Conservation (phyloP, 2,113 vertebrate genomes). For the Thalassarche chlororhynchos region DNA sequence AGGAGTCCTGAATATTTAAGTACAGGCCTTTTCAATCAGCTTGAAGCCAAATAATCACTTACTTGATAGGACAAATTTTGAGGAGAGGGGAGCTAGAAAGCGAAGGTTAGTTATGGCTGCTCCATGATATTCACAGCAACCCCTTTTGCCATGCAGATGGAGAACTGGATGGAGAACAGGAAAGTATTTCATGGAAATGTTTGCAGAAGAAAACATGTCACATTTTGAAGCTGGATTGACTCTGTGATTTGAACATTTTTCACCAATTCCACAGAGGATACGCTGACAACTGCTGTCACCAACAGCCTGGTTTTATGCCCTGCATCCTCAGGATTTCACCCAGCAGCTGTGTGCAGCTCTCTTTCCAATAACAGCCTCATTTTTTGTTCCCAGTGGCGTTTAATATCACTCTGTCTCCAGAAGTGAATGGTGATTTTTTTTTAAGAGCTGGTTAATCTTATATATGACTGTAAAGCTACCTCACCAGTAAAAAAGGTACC, state of each 20-base stretch:
- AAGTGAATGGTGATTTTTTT: background rate
- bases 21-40: background rate
- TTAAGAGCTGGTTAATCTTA: background rate
- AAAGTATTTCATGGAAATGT: background rate
- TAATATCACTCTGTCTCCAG: background rate
- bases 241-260: background rate
- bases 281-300: background rate
- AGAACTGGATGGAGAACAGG: background rate
- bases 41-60: conserved; percentile 15
- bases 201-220: background rate
- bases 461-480: background rate
- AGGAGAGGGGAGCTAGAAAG: background rate
- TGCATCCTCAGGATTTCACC: background rate
- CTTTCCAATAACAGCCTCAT: background rate
- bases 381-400: background rate
- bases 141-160: background rate
- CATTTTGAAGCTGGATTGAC: background rate
- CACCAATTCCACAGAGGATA: background rate
- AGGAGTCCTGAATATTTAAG: background rate
- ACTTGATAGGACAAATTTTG: background rate
- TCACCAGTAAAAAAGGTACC: background rate
- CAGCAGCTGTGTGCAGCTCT: background rate
- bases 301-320: background rate
- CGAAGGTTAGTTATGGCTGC: fast-evolving
- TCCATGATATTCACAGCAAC: background rate